Base-by-base conservation (phyloP, 2,113 vertebrate genomes). In the Spermophilus dauricus region DNA sequence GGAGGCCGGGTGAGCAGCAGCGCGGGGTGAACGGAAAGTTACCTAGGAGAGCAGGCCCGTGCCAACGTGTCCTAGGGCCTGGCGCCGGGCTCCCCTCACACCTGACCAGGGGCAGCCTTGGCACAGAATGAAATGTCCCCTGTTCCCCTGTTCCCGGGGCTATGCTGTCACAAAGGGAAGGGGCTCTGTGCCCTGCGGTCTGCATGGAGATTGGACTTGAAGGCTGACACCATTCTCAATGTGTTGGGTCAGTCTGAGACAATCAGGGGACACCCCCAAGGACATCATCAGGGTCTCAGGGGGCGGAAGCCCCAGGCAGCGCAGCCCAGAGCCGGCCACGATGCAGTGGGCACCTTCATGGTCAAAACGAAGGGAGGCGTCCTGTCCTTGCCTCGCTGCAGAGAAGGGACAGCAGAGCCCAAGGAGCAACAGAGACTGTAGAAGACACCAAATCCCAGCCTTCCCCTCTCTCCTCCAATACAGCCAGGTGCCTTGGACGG, bases 181-280 rank as follows among this genome's bases (percentile, higher is more conserved):
- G 42, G 77, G 61, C 70, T 0, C 0, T n/a, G 69, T 0, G 14
- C 13, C 51, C 0, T 4, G 26, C 2, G 0, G 30, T 37, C 61
- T 3, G 20, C 0, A 0, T 1, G 61, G 39, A 48, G 34, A 39
- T 5, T 0, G 37, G 80, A 32, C 39, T 20, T 9, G 6, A 65
- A 45, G 3, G 4, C 10, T 0, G 69, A 5, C 5, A 0, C 9
- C 1, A 2, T 0, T 0, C 65, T 45, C 11, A 0, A 7, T 2
- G 20, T 12, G 20, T 32, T 0, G 1, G 83, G 56, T 34, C 53
- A 12, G n/a, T 37, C 26, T 48, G 76, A 69, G 51, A 75, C n/a
- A 24, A 6, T 5, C 0, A 0, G 37, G 8, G 2, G 37, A 51
- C 8, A 18, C 75, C 20, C 4, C 30, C 22, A 18, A 8, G n/a